Percentiles rank a stretch among this genome's conserved stretches.
Evolutionary conservation across 2,113 vertebrate genomes (phyloP).

Genomic region (Elachura formosa): DNA sequence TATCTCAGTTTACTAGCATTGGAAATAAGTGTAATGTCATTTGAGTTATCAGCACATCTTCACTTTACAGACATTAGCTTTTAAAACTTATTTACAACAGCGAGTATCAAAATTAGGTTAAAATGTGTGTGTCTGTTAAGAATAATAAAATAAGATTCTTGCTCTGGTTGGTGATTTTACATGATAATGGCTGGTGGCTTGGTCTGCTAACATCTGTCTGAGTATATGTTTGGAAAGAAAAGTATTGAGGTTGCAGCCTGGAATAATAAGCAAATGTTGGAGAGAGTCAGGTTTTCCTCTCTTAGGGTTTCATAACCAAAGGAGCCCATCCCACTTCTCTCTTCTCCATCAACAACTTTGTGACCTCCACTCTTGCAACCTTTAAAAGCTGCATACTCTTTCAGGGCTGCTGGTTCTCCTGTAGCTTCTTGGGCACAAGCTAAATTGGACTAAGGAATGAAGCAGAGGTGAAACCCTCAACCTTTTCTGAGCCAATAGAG

Average conservation of each 20-base stretch:
- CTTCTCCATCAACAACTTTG: fast-evolving
- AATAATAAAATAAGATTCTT: constrained; percentile 22
- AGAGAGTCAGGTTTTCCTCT: neutral
- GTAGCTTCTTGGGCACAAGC: neutral
- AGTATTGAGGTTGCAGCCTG: neutral
- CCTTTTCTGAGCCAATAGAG: neutral
- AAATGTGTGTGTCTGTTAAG: constrained; percentile 4
- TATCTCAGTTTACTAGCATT: neutral
- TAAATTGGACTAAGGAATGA: neutral
- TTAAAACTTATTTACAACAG: constrained; percentile 6
- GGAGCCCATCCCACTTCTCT: neutral
- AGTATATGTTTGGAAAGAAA: neutral
- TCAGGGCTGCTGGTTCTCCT: neutral
- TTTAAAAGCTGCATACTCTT: neutral
- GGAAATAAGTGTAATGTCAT: constrained; percentile 14
- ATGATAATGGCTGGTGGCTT: neutral
- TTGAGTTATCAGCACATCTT: constrained; percentile 40
- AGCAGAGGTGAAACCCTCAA: neutral
- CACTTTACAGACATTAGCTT: neutral
- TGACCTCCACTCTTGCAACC: neutral
- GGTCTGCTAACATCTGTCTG: neutral
- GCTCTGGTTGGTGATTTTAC: neutral
- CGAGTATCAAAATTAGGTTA: neutral
- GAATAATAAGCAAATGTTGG: neutral
- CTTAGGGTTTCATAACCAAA: neutral